Conservation (phyloP, 2,113 vertebrate genomes). For the Canis aureus region DNA sequence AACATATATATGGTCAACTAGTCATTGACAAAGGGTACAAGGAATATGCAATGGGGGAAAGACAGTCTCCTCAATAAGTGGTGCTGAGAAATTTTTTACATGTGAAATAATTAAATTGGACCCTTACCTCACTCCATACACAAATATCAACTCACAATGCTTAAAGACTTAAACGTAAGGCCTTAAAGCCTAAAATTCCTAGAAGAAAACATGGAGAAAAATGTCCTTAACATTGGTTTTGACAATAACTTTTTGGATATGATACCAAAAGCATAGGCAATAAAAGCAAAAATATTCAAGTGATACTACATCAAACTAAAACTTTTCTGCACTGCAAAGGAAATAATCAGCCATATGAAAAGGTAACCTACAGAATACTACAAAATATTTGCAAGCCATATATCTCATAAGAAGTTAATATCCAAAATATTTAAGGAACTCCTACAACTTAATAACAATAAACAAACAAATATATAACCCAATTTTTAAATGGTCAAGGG, state of each 20-base stretch:
- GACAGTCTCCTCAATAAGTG: not conserved
- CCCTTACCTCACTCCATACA: not conserved
- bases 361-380: not conserved
- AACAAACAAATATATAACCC: not conserved
- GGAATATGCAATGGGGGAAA: not conserved
- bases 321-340: not conserved
- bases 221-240: not conserved
- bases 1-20: not conserved
- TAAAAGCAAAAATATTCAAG: not conserved
- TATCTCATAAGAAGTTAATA: not conserved
- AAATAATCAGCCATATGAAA: not conserved
- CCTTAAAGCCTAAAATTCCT: not conserved
- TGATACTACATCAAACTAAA: not conserved
- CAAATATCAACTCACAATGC: not conserved
- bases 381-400: not conserved
- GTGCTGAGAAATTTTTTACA: not conserved
- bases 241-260: not conserved
- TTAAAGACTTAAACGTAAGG: not conserved
- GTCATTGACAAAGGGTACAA: not conserved
- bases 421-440: not conserved
- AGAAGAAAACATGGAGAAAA: not conserved
- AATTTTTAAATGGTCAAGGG: not conserved
- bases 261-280: not conserved
- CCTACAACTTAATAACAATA: not conserved
- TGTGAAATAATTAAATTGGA: not conserved